Percentiles rank a stretch among this genome's conserved stretches.
These are phyloP conservation scores for Andrena bucephala DNA, from an alignment of 2,888 invertebrate species.

Conservation along the genomic window DNA sequence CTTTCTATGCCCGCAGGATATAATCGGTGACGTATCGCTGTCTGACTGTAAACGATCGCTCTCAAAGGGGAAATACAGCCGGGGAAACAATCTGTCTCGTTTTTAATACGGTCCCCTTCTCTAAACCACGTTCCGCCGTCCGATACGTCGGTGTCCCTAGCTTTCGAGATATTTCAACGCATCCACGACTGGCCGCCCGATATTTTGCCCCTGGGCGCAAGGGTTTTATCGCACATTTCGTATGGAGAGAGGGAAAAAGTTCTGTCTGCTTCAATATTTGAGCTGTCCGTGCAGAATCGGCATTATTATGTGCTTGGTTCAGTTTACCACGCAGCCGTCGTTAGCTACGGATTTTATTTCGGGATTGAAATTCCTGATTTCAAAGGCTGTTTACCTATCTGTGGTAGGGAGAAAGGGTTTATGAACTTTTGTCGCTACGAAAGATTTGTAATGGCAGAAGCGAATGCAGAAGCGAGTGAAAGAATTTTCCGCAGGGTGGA, in stretches of 20 bases:
- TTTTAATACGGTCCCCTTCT: slow-evolving; percentile 11
- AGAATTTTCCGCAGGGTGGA: neutral
- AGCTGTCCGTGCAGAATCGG: neutral
- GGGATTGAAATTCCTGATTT: neutral
- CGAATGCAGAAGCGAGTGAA: neutral
- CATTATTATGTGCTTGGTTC: neutral
- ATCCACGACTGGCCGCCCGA: neutral
- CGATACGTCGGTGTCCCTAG: neutral
- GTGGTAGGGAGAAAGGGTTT: neutral
- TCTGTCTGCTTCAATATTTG: neutral
- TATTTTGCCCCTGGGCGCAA: neutral
- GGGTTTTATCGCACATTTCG: neutral
- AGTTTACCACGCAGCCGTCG: neutral
- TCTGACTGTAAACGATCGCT: slow-evolving; percentile 23
- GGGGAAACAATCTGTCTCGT: slow-evolving; percentile 30
- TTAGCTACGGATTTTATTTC: neutral
- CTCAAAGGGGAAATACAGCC: slow-evolving; percentile 16
- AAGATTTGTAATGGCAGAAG: neutral
- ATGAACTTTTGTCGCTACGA: neutral
- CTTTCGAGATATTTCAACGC: neutral
- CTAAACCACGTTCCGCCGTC: neutral
- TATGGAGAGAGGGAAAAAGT: neutral
- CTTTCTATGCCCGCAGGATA: slow-evolving; percentile 17
- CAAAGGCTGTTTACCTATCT: neutral
- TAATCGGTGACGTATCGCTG: slow-evolving; percentile 37